Percentiles rank a stretch among this genome's conserved stretches.
These are phyloP conservation scores for Toxonevra muliebris DNA, from an alignment of 2,888 invertebrate genomes.

Conservation along the genomic window DNA sequence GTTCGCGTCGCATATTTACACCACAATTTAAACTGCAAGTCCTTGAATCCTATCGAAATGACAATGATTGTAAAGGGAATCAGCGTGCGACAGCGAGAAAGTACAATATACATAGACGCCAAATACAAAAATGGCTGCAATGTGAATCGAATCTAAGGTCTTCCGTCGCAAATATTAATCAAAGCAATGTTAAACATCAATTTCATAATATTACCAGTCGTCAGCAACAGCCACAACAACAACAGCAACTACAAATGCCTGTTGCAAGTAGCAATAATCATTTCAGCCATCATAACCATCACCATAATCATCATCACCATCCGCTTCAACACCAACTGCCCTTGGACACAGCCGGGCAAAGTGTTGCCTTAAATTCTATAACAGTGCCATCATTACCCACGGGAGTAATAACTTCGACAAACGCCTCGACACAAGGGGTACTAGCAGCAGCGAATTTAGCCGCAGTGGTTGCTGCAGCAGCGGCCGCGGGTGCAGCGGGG, in stretches of 20 bases:
- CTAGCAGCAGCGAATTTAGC: slow-evolving; percentile 49
- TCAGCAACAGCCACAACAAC: slow-evolving; percentile 42
- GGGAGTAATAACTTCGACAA: slow-evolving; percentile 33
- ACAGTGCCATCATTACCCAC: slow-evolving; percentile 42
- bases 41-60: slow-evolving; percentile 85
- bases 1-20: slow-evolving; percentile 87
- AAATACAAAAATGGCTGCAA: slow-evolving; percentile 93
- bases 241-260: slow-evolving; percentile 37
- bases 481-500: slow-evolving; percentile 45
- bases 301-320: slow-evolving; percentile 28
- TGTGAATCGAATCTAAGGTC: slow-evolving; percentile 82
- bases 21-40: slow-evolving; percentile 91
- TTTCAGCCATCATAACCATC: slow-evolving; percentile 30
- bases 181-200: slow-evolving; percentile 57
- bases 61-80: slow-evolving; percentile 88
- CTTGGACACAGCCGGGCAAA: slow-evolving; percentile 54
- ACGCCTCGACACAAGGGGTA: slow-evolving; percentile 40
- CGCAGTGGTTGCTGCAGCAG: slow-evolving; percentile 50
- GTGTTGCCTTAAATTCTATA: slow-evolving; percentile 43
- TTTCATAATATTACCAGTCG: slow-evolving; percentile 54
- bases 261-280: slow-evolving; percentile 35
- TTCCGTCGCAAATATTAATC: slow-evolving; percentile 70
- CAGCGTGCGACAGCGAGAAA: slow-evolving; percentile 90
- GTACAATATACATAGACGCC: slow-evolving; percentile 87
- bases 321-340: slow-evolving; percentile 39